Evolutionary conservation across 2,797 vertebrate genomes (phyloP).

Genomic region (Enteromius fasciolatus): DNA sequence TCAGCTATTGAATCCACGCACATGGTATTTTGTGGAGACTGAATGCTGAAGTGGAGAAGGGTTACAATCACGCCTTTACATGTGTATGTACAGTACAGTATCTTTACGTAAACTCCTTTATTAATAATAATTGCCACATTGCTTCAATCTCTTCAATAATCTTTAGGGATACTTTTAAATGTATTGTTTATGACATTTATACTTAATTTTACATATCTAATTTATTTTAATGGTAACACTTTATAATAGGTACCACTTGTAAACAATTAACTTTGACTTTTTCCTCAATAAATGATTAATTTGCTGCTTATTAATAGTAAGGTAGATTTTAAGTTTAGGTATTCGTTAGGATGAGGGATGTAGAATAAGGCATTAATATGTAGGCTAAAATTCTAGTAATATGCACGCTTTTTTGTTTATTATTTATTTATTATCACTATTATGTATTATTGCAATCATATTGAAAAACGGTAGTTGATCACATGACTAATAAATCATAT

Average conservation of each 20-base stretch:
- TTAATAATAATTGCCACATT: not conserved
- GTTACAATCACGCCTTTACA: not conserved
- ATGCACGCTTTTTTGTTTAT: too few species aligned
- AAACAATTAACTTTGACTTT: not conserved
- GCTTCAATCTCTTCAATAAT: not conserved
- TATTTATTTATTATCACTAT: too few species aligned
- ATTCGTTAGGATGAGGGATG: too few species aligned
- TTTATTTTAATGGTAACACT: not conserved
- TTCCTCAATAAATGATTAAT: too few species aligned
- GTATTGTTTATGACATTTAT: not conserved
- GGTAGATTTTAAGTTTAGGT: too few species aligned
- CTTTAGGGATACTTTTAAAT: not conserved
- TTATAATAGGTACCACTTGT: too few species aligned
- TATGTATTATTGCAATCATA: not conserved
- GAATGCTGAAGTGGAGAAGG: not conserved
- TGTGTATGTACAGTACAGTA: not conserved
- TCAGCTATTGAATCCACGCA: slow-evolving; percentile 23
- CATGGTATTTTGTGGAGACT: slow-evolving; percentile 15
- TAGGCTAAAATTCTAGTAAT: too few species aligned
- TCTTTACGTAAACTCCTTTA: not conserved
- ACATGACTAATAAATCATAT: too few species aligned
- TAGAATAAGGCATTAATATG: too few species aligned
- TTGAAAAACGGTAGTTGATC: not conserved
- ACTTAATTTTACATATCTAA: not conserved
- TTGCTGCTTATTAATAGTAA: too few species aligned